A percentile compares a stretch with the other conserved stretches of the same genome.
These are phyloP conservation scores for Coelinius sp. DNA, from an alignment of 2,888 invertebrate species.

Conservation along the genomic window DNA sequence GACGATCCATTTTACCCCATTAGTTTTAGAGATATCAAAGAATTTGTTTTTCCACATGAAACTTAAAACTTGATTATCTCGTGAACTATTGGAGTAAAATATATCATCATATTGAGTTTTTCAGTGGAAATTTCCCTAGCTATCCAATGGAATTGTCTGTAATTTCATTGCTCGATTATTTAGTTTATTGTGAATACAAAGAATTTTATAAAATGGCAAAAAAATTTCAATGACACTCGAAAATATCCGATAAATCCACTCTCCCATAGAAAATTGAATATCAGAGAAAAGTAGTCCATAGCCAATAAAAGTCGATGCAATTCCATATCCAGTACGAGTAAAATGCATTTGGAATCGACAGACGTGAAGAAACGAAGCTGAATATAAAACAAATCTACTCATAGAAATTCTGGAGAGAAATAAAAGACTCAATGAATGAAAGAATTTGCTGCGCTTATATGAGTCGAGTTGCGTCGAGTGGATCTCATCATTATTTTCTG, in stretches of 20 bases:
- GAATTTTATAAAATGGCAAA: not conserved
- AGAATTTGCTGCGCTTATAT: not conserved
- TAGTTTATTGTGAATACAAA: not conserved
- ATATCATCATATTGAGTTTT: not conserved
- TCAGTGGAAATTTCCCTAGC: not conserved
- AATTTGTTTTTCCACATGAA: no score
- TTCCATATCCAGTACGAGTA: not conserved
- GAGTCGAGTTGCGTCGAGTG: not conserved
- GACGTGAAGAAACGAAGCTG: not conserved
- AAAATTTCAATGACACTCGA: not conserved
- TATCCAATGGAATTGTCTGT: not conserved
- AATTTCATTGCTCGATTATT: not conserved
- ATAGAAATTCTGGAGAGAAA: not conserved
- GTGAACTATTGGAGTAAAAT: not conserved
- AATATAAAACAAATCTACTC: not conserved
- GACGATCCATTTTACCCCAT: not conserved
- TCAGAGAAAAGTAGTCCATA: not conserved
- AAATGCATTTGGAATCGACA: not conserved
- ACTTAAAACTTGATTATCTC: not conserved
- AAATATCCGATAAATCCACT: conserved; percentile 8
- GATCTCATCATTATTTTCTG: not conserved
- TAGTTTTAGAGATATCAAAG: not conserved
- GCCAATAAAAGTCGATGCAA: not conserved
- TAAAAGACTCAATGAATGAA: not conserved
- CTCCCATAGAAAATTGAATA: not conserved